Base-by-base conservation (phyloP, 2,888 invertebrate genomes). In the Cistogaster globosa region DNA sequence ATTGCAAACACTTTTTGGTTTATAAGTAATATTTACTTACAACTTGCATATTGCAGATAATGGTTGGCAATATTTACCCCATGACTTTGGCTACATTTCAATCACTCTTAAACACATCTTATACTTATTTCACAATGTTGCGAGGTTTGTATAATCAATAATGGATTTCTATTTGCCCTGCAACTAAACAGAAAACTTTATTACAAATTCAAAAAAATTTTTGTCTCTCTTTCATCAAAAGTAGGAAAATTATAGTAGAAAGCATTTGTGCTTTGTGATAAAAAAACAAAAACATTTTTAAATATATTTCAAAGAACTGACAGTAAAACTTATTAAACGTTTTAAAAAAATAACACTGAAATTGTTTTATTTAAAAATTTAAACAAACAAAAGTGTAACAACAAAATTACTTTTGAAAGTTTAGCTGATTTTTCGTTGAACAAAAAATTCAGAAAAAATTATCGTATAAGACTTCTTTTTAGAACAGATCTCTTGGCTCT, bases 61-160 rank as follows among this genome's bases (percentile, higher is more conserved):
- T 86, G 86, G 86, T 89, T 57, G 90, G 90, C 16, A 89, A 90
- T 69, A 86, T 90, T 42, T 90, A 89, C 77, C 90, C 90, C 60
- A 90, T 90, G 90, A 89, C 89, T 16, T 84, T 90, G 87, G 88
- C 88, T 82, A 88, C 88, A 75, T 90, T 90, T 87, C 92, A 92
- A 87, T 90, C 91, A 55, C 87, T 92, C 62, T 57, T 92, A 81
- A 92, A 92, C 88, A 88, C 89, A 62, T 90, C 91, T 68, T 92
- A 91, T 86, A 89, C 91, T 45, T 92, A 91, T 84, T 92, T 92
- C 82, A 91, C 91, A 55, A 87, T 92, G 86, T 79, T 92, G 86
- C 85, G 87, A 89, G 89, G 90, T 87, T 88, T 91, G 75, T 86
- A 87, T 51, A 85, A 48, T 4, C 78, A 87, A 55, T 84, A 69